These are phyloP conservation scores for Epirrhoe alternata DNA, from an alignment of 2,888 invertebrate genomes.

Conservation along the genomic window DNA sequence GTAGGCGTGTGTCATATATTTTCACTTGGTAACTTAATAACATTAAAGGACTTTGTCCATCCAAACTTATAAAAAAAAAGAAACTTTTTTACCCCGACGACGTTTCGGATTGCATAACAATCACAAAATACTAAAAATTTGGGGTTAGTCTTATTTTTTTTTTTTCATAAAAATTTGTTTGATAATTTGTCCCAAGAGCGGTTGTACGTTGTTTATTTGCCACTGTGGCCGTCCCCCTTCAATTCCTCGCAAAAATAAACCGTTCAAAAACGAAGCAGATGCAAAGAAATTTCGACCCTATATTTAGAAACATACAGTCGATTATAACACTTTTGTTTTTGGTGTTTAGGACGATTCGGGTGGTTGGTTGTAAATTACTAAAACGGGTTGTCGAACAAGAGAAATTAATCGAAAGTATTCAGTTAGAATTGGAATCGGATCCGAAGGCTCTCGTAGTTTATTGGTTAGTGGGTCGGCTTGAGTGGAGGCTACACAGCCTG, in stretches of 20 bases:
- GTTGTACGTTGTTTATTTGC: slow-evolving; percentile 66
- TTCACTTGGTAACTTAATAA: too few relatives aligned
- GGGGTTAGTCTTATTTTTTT: too few relatives aligned
- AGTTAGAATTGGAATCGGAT: slow-evolving; percentile 65
- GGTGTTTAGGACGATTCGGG: slow-evolving; percentile 49
- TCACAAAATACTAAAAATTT: too few relatives aligned
- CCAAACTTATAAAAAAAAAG: too few relatives aligned
- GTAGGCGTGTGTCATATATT: too few relatives aligned
- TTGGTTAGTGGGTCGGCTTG: slow-evolving; percentile 48
- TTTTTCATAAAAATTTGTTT: neutral
- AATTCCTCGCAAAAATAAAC: slow-evolving; percentile 50
- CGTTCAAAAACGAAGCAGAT: slow-evolving; percentile 44
- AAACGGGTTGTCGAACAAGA: slow-evolving; percentile 71
- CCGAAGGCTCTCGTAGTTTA: slow-evolving; percentile 54
- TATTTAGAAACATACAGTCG: slow-evolving; percentile 45
- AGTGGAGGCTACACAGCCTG: slow-evolving; percentile 19
- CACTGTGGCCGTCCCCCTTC: slow-evolving; percentile 51
- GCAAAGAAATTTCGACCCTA: slow-evolving; percentile 51
- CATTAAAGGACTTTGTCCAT: too few relatives aligned
- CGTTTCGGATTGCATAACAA: too few relatives aligned
- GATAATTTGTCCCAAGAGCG: slow-evolving; percentile 68
- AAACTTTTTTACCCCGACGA: too few relatives aligned
- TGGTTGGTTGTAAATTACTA: slow-evolving; percentile 68
- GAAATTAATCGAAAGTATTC: slow-evolving; percentile 76
- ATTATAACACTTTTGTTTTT: slow-evolving; percentile 47